Conservation (phyloP, 2,888 invertebrate species). For the Polydesmus complanatus region DNA sequence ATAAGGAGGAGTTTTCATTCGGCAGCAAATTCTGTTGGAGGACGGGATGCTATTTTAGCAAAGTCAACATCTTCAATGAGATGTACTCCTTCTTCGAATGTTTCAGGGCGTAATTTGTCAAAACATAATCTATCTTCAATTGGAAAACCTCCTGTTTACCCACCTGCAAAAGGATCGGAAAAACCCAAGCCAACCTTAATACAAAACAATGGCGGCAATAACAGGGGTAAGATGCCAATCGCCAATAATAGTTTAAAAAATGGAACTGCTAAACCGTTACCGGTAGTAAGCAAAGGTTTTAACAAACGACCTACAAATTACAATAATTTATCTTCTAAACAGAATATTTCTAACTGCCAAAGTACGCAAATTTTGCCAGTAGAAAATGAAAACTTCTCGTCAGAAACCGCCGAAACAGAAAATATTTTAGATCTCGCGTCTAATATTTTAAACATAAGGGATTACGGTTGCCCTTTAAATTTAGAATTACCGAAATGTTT, state of each 20-base stretch:
- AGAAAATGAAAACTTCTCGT: neutral
- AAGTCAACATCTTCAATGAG: neutral
- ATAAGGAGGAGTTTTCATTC: conserved; percentile 6
- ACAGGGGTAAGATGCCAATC: neutral
- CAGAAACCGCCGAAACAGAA: neutral
- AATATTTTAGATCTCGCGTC: neutral
- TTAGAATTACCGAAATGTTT: neutral
- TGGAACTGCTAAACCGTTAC: neutral
- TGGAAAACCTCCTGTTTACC: conserved; percentile 7
- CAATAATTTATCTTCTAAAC: neutral
- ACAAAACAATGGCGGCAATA: neutral
- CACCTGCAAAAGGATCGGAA: neutral
- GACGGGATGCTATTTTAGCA: neutral
- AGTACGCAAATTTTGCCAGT: neutral
- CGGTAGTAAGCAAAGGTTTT: neutral
- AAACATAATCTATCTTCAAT: neutral
- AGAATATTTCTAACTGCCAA: neutral
- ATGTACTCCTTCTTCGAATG: neutral
- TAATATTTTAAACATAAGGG: neutral
- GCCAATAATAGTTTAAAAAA: neutral
- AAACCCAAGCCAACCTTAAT: neutral
- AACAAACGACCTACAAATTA: too few relatives aligned
- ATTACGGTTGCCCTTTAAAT: neutral
- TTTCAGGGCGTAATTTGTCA: neutral
- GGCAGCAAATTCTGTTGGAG: neutral